Conservation (phyloP, 2,797 vertebrate genomes). For the Sparus aurata region DNA sequence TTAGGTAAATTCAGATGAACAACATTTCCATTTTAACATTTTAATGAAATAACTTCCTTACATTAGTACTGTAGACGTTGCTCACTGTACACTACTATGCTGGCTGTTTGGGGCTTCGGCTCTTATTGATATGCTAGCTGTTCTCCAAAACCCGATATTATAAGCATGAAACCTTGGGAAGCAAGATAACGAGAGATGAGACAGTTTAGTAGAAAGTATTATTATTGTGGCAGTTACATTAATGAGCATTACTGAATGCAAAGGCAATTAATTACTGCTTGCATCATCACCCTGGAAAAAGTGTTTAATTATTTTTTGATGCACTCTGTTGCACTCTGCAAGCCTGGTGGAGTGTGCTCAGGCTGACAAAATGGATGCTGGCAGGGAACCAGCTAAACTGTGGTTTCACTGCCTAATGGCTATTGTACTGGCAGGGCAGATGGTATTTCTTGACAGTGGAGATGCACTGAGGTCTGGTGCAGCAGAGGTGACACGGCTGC, state of each 20-base stretch:
- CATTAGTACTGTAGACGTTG: not conserved
- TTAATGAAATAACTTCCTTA: no score
- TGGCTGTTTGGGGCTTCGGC: not conserved
- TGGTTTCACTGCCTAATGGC: conserved; percentile 75
- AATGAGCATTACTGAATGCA: conserved; percentile 79
- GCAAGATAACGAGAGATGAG: conserved; percentile 62
- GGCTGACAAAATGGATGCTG: conserved; percentile 80
- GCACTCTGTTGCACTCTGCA: conserved; percentile 77
- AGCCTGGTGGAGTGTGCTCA: conserved; percentile 69
- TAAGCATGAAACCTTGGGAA: conserved; percentile 45
- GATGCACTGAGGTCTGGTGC: conserved; percentile 38
- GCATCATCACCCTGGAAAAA: conserved; percentile 83
- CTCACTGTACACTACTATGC: not conserved
- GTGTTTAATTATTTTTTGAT: conserved; percentile 83
- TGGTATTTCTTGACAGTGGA: conserved; percentile 64
- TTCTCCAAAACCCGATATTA: conserved; percentile 41
- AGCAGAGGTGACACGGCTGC: conserved; percentile 53
- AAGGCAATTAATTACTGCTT: conserved; percentile 83
- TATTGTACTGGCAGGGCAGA: conserved; percentile 73
- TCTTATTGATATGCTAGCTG: conserved; percentile 29
- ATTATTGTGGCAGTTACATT: conserved; percentile 76
- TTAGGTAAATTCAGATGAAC: conserved; percentile 12
- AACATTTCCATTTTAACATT: not conserved
- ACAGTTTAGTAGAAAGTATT: conserved; percentile 68
- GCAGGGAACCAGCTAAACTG: conserved; percentile 74